Percentiles rank a stretch among this genome's conserved stretches.
Conservation (phyloP, 2,797 vertebrate species). For the Lutjanus campechanus region DNA sequence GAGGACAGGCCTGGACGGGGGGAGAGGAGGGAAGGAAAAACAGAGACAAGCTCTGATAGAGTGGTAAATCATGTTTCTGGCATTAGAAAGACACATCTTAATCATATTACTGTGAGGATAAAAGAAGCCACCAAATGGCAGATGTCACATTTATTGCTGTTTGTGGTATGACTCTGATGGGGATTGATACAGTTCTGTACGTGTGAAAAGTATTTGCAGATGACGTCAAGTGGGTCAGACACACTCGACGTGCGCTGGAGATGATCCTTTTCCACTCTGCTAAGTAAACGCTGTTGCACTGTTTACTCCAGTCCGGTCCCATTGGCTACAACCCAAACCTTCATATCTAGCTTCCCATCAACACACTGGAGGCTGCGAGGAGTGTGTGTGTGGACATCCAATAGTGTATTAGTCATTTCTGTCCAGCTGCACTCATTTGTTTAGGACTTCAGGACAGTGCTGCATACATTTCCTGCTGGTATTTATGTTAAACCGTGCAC, state of each 20-base stretch:
- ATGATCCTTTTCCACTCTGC: constrained; percentile 65
- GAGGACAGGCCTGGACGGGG: constrained; percentile 13
- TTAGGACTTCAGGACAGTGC: constrained; percentile 19
- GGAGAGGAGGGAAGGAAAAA: constrained; percentile 19
- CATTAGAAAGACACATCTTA: neutral
- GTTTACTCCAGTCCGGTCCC: constrained; percentile 67
- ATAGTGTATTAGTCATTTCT: constrained; percentile 38
- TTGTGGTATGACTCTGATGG: neutral
- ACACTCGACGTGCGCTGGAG: constrained; percentile 34
- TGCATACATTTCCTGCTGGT: constrained; percentile 30
- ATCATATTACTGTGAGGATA: neutral
- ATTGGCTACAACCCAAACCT: constrained; percentile 51
- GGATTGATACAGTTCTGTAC: constrained; percentile 7
- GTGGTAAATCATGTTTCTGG: constrained; percentile 16
- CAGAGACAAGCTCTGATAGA: constrained; percentile 9
- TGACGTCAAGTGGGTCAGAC: constrained; percentile 49
- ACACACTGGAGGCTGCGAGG: constrained; percentile 36
- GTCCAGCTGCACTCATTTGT: constrained; percentile 66
- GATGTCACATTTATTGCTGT: constrained; percentile 25
- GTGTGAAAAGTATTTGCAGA: constrained; percentile 23
- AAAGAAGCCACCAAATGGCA: constrained; percentile 17
- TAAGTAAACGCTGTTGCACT: constrained; percentile 70
- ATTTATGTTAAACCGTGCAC: constrained; percentile 33
- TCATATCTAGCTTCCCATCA: constrained; percentile 65
- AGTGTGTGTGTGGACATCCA: constrained; percentile 28